A percentile compares a stretch with the other conserved stretches of the same genome.
phyloP scores from a whole-genome alignment of 1,140 invertebrate genomes.

The Lordiphosa collinella region DNA sequence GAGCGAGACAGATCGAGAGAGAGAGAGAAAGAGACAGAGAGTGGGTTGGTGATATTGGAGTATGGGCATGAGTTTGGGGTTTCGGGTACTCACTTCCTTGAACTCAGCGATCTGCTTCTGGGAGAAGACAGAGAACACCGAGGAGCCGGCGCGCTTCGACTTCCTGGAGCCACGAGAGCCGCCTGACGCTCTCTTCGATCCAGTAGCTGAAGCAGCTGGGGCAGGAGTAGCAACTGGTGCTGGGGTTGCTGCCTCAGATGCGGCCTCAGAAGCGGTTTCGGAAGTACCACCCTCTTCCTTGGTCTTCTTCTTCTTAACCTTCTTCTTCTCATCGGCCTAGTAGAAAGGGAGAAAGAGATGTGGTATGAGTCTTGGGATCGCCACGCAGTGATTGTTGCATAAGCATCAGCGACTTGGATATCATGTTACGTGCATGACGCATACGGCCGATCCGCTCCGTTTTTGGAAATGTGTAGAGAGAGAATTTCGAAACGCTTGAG shows the following conservation, averaged over 20 bases:
- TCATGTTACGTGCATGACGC: conserved; percentile 58
- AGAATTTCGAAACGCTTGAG: conserved; percentile 22
- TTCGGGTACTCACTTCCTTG: conserved; percentile 88
- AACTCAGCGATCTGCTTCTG: conserved; percentile 97
- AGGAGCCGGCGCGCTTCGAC: conserved; percentile 93
- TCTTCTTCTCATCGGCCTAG: conserved; percentile 90
- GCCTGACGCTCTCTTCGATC: conserved; percentile 82
- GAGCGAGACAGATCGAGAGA: conserved; percentile 42
- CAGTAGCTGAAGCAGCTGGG: conserved; percentile 81
- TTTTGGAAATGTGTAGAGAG: conserved; percentile 47
- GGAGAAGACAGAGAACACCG: conserved; percentile 97
- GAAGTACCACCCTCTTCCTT: conserved; percentile 86
- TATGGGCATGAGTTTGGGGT: conserved; percentile 16
- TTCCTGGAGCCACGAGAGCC: conserved; percentile 85
- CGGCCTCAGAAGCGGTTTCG: conserved; percentile 82
- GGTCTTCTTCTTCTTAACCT: conserved; percentile 89
- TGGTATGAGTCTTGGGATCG: background rate
- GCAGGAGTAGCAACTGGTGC: conserved; percentile 82
- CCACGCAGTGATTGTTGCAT: conserved; percentile 40
- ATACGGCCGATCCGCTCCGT: conserved; percentile 54
- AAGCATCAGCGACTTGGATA: conserved; percentile 38
- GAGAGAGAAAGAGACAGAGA: conserved; percentile 61
- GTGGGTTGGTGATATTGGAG: conserved; percentile 65
- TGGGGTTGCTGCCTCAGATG: conserved; percentile 82
- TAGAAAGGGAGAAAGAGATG: conserved; percentile 10